Evolutionary conservation across 2,888 invertebrate genomes (phyloP), one percentile per base, ranked within the genome.

Genomic region (Phrixothrix hirtus): DNA sequence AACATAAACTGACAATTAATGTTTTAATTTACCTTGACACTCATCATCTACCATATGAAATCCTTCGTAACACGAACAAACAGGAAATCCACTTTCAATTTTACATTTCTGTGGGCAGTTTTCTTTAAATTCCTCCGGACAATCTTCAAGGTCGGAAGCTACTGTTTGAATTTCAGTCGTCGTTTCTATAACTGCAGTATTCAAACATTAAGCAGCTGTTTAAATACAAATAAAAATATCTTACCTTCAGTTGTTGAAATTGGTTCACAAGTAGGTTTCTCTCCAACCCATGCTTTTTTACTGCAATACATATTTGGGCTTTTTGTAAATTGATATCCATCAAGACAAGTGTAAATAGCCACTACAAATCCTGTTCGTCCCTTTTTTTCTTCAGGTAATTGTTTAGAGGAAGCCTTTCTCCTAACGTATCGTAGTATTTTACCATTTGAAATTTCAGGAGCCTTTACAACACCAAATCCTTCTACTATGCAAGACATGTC

Each of bases 291-390:
- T 59, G 72, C 72, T 35, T 75, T 74, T 45, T 74, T 69, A 60
- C 81, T 81, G 66, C 84, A 85, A 68, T 79, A 83, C 60, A 84
- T 75, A 34, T 77, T 78, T 58, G 78, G 76, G 16, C 74, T 70
- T 35, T 74, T 74, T 1, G 71, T 61, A 37, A 84, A 75, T 32
- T 73, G 74, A 64, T 75, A 82, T 16, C 79, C 80, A 17, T 77
- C 76, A 35, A 76, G 67, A 61, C 84, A 85, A 45, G 75, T 72
- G 61, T 82, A 85, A 59, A 80, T 71, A 5, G 82, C 84, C 31
- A 81, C 79, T 26, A 82, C 70, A 60, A 82, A 84, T 14, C 78
- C 69, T 63, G 79, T 80, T 54, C 75, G 70, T 12, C 69, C 71
- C 2, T 63, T 69, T 38, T 73, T 71, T 17, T 58, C 50, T 51